A percentile compares a stretch with the other conserved stretches of the same genome.
phyloP scores from a whole-genome alignment of 2,888 invertebrate genomes.

The Athripsodes cinereus region DNA sequence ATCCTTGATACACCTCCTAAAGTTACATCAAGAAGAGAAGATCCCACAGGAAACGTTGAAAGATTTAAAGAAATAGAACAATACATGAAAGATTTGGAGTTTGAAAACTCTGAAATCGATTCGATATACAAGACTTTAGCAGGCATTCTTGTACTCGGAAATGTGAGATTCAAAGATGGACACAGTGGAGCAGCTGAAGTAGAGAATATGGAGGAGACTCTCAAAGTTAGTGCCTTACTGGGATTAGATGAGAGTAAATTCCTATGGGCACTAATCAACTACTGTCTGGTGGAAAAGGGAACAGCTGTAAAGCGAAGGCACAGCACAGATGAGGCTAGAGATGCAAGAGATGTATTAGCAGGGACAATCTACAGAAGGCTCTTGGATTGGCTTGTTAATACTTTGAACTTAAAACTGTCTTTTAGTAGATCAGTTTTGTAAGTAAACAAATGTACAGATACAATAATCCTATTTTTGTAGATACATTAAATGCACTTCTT shows the following conservation, averaged over 20 bases:
- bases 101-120: constrained; percentile 64
- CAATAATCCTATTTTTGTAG: too few species aligned
- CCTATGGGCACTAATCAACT: constrained; percentile 78
- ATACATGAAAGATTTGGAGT: constrained; percentile 60
- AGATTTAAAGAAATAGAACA: constrained; percentile 60
- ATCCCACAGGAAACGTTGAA: constrained; percentile 56
- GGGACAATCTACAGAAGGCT: constrained; percentile 78
- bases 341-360: constrained; percentile 79
- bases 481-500: background rate
- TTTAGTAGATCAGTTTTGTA: constrained; percentile 83
- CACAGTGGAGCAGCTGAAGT: constrained; percentile 63
- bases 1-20: constrained; percentile 51
- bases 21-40: constrained; percentile 58
- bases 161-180: constrained; percentile 67
- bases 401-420: constrained; percentile 77
- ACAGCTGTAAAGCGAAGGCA: constrained; percentile 62
- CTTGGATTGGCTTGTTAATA: constrained; percentile 84
- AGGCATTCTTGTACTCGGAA: constrained; percentile 72
- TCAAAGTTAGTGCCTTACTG: constrained; percentile 64
- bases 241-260: constrained; percentile 77
- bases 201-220: constrained; percentile 64
- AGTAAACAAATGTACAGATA: constrained; percentile 48
- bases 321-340: constrained; percentile 73
- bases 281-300: constrained; percentile 72
- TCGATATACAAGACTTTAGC: constrained; percentile 65